Percentiles rank a stretch among this genome's conserved stretches.
These are phyloP conservation scores for Eupithecia pulchellata DNA, from an alignment of 2,888 invertebrate species.

Conservation along the genomic window DNA sequence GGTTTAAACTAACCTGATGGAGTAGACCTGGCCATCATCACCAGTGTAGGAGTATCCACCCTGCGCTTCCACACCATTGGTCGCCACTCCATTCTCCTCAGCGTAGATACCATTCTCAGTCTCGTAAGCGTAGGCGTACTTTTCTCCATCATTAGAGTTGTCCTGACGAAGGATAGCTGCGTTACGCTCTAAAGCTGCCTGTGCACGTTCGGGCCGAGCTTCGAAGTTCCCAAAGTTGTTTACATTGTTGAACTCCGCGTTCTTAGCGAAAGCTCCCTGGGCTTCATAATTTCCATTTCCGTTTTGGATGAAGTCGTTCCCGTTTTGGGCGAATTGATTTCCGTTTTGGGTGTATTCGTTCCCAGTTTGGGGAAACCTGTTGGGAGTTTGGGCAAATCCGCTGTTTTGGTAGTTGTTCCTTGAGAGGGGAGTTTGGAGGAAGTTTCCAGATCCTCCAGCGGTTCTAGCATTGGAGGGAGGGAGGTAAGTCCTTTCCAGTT, in stretches of 20 bases:
- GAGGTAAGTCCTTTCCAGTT: constrained; percentile 73
- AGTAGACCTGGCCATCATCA: constrained; percentile 77
- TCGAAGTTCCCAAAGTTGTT: constrained; percentile 43
- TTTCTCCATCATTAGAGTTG: constrained; percentile 72
- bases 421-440: constrained; percentile 62
- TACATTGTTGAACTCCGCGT: constrained; percentile 45
- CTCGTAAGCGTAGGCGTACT: constrained; percentile 72
- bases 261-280: constrained; percentile 36
- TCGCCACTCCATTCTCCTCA: constrained; percentile 75
- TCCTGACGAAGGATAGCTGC: constrained; percentile 75
- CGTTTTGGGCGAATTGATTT: constrained; percentile 14
- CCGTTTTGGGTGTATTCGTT: constrained; percentile 11
- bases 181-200: constrained; percentile 70
- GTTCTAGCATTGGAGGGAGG: constrained; percentile 66
- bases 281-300: neutral
- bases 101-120: constrained; percentile 78
- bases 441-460: constrained; percentile 64
- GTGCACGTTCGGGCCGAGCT: constrained; percentile 65
- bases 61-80: constrained; percentile 75
- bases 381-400: constrained; percentile 28
- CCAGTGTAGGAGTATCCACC: constrained; percentile 77
- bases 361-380: constrained; percentile 7
- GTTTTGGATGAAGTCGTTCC: constrained; percentile 17
- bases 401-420: constrained; percentile 40
- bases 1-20: constrained; percentile 61